Evolutionary conservation across 1,140 invertebrate species (phyloP).

Genomic region (Alviniconcha marisindica): DNA sequence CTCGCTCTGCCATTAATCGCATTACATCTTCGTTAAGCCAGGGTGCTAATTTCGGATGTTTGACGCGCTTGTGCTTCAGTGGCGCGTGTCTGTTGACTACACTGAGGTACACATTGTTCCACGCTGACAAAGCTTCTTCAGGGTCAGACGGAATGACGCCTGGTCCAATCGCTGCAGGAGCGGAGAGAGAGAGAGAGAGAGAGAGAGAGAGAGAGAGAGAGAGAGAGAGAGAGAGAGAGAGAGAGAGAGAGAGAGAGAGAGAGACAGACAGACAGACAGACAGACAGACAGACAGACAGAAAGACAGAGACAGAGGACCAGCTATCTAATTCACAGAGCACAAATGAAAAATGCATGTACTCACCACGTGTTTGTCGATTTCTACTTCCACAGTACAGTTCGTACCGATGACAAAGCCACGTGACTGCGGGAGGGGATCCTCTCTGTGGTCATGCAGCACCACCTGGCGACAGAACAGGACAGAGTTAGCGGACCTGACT

Average conservation of each 20-base stretch:
- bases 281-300: neutral
- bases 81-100: no score
- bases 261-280: neutral
- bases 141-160: no score
- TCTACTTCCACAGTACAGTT: constrained; percentile 49
- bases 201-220: constrained; percentile 14
- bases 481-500: no score
- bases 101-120: no score
- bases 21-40: no score
- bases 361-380: constrained; percentile 50
- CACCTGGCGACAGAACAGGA: constrained; percentile 43
- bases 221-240: neutral
- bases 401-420: constrained; percentile 45
- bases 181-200: constrained; percentile 6
- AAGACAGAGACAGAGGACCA: neutral
- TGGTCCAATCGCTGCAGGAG: neutral
- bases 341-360: neutral
- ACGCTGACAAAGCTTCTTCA: no score
- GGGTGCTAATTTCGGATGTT: no score
- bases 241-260: neutral
- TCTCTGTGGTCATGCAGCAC: constrained; percentile 51
- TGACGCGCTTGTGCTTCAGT: no score
- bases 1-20: no score
- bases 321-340: neutral
- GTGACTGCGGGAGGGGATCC: constrained; percentile 48